Percentiles rank a stretch among this genome's conserved stretches.
Evolutionary conservation across 2,888 invertebrate genomes (phyloP).

Genomic region (Timema cristinae): DNA sequence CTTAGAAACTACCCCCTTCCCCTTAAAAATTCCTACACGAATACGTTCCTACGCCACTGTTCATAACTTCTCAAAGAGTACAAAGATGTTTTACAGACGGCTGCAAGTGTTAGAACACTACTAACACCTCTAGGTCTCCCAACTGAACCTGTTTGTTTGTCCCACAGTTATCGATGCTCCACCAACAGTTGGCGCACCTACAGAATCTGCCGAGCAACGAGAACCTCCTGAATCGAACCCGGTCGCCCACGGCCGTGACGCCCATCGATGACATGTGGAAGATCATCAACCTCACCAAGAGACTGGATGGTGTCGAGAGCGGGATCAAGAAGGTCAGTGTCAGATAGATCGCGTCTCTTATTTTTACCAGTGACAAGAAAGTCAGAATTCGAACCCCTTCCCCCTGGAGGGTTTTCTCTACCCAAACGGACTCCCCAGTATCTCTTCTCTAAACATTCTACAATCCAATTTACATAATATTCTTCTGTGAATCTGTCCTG

Average conservation of each 20-base stretch:
- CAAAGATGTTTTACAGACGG: background rate
- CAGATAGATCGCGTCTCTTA: background rate
- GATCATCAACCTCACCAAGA: slow-evolving; percentile 57
- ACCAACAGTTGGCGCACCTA: slow-evolving; percentile 44
- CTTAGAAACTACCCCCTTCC: no score
- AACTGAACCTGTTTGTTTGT: slow-evolving; percentile 19
- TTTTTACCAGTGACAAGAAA: no score
- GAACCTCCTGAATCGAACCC: slow-evolving; percentile 44
- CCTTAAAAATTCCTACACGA: no score
- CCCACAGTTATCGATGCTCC: slow-evolving; percentile 41
- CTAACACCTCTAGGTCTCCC: background rate
- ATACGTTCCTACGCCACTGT: no score
- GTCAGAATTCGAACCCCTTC: no score
- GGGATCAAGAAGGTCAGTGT: slow-evolving; percentile 50
- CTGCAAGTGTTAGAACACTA: background rate
- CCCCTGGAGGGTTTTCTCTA: no score
- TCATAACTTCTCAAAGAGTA: no score
- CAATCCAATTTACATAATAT: no score
- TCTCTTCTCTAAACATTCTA: no score
- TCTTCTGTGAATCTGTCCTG: no score
- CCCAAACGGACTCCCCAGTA: no score
- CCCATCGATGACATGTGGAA: slow-evolving; percentile 63
- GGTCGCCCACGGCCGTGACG: slow-evolving; percentile 35
- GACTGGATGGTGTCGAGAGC: slow-evolving; percentile 60
- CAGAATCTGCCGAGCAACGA: slow-evolving; percentile 46